These are phyloP conservation scores for Liodrosophila aerea DNA, from an alignment of 2,888 invertebrate genomes.

Conservation along the genomic window DNA sequence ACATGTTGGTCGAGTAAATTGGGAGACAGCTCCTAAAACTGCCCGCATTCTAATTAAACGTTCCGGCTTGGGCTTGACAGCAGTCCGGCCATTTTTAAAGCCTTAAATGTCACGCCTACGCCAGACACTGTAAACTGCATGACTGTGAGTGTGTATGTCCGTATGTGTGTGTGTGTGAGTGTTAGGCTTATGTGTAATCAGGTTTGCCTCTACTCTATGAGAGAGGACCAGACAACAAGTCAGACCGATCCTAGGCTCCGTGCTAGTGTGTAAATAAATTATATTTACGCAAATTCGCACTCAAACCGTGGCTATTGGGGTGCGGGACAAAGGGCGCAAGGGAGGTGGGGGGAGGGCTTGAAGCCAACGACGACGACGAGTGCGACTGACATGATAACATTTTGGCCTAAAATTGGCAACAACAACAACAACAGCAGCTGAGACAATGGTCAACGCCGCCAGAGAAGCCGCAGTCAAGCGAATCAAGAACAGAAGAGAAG, in stretches of 20 bases:
- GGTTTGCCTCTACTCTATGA: conserved; percentile 40
- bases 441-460: conserved; percentile 49
- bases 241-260: conserved; percentile 27
- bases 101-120: conserved; percentile 65
- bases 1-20: conserved; percentile 24
- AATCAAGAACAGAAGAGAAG: conserved; percentile 2
- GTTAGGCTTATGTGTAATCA: conserved; percentile 72
- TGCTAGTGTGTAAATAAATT: conserved; percentile 72
- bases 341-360: conserved; percentile 15
- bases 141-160: conserved; percentile 1
- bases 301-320: conserved; percentile 49
- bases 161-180: conserved; percentile 15
- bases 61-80: conserved; percentile 51
- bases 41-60: conserved; percentile 71
- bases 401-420: conserved; percentile 79
- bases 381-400: conserved; percentile 76
- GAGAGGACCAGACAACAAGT: conserved; percentile 23
- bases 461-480: conserved; percentile 31
- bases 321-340: conserved; percentile 10
- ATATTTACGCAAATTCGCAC: conserved; percentile 78
- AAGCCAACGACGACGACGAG: conserved; percentile 56
- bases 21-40: conserved; percentile 30
- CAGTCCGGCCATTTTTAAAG: conserved; percentile 54
- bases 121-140: conserved; percentile 39
- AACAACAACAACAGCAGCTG: conserved; percentile 53